A percentile compares a stretch with the other conserved stretches of the same genome.
Evolutionary conservation across 2,113 vertebrate species (phyloP).

Genomic region (Heterocephalus glaber): DNA sequence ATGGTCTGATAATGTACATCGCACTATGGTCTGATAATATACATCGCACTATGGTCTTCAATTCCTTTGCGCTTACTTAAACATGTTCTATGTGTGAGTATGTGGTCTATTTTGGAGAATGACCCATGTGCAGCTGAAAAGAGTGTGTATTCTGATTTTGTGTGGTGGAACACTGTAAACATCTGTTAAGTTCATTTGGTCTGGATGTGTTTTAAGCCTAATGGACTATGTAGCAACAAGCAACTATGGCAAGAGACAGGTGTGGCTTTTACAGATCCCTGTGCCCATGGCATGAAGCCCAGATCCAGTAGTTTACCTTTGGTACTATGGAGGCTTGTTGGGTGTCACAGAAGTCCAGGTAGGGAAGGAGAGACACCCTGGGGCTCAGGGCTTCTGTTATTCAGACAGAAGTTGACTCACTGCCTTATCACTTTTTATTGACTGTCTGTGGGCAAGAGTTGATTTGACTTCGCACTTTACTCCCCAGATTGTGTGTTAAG

Average conservation of each 20-base stretch:
- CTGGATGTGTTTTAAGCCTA: neutral
- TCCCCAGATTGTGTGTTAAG: neutral
- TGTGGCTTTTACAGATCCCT: neutral
- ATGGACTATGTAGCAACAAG: neutral
- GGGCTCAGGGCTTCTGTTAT: neutral
- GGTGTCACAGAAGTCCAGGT: neutral
- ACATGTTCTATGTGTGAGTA: no score
- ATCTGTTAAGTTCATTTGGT: no score
- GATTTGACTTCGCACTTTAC: constrained; percentile 23
- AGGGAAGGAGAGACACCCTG: neutral
- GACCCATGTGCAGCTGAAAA: no score
- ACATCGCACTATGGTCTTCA: no score
- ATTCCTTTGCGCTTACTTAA: no score
- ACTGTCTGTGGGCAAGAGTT: neutral
- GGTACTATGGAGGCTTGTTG: neutral
- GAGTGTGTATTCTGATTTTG: no score
- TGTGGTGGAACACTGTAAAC: no score
- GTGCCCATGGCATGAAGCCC: neutral
- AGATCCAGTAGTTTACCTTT: neutral
- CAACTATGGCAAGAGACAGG: neutral
- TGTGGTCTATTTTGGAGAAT: no score
- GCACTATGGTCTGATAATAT: no score
- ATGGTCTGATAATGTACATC: no score
- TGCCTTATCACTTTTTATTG: neutral
- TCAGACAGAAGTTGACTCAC: neutral